These are phyloP conservation scores for Benitochromis conjunctus DNA, from an alignment of 2,113 vertebrate species.

Conservation along the genomic window DNA sequence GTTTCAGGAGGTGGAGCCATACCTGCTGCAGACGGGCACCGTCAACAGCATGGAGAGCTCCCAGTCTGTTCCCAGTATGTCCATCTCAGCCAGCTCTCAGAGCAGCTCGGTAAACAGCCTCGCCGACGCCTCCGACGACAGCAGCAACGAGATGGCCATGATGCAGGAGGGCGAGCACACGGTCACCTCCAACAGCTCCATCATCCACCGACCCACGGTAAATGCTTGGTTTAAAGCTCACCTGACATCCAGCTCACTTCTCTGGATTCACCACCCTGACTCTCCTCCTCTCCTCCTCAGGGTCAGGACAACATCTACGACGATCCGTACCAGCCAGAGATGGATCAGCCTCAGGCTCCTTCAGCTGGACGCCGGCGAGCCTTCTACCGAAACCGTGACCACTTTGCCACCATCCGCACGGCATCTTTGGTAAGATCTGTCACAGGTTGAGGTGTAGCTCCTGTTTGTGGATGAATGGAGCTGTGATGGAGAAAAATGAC, in stretches of 20 bases:
- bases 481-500: not conserved
- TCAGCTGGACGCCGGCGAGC: slow-evolving; percentile 77
- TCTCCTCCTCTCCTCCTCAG: slow-evolving; percentile 46
- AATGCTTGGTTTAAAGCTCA: not conserved
- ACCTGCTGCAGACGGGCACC: slow-evolving; percentile 81
- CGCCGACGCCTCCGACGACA: slow-evolving; percentile 85
- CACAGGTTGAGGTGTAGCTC: too few species aligned
- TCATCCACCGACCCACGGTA: slow-evolving; percentile 84
- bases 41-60: slow-evolving; percentile 91
- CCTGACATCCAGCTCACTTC: not conserved
- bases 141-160: slow-evolving; percentile 86
- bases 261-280: not conserved
- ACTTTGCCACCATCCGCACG: slow-evolving; percentile 89
- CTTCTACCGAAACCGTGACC: slow-evolving; percentile 80
- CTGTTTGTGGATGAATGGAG: not conserved
- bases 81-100: slow-evolving; percentile 89
- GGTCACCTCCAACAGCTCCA: slow-evolving; percentile 88
- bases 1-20: slow-evolving; percentile 82
- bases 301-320: slow-evolving; percentile 89
- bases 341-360: slow-evolving; percentile 77
- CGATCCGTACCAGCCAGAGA: slow-evolving; percentile 87
- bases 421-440: slow-evolving; percentile 77
- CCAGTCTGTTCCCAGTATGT: slow-evolving; percentile 92
- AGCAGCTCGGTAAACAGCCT: slow-evolving; percentile 91
- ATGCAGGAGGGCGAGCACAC: slow-evolving; percentile 92